These are phyloP conservation scores for Aphrophora alni DNA, from an alignment of 2,888 invertebrate species.

Conservation along the genomic window DNA sequence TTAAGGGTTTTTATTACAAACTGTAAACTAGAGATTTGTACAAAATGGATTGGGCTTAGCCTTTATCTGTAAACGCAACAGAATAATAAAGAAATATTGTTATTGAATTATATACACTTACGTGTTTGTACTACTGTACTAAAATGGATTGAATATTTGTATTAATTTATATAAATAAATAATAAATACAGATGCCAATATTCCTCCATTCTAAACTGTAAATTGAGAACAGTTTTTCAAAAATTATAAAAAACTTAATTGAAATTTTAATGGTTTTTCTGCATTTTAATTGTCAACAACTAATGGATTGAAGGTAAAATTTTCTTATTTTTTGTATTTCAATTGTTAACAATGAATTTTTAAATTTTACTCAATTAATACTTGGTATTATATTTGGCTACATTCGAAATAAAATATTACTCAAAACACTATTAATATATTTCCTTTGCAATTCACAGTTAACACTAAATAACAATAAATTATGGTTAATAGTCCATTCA, in stretches of 20 bases:
- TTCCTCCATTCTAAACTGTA: too few species aligned
- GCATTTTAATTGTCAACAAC: background rate
- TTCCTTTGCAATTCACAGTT: background rate
- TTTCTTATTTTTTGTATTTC: background rate
- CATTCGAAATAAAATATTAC: background rate
- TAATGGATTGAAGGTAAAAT: background rate
- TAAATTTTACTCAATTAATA: background rate
- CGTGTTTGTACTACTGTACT: background rate
- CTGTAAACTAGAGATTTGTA: conserved; percentile 6
- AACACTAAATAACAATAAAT: conserved; percentile 9
- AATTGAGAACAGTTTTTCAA: too few species aligned
- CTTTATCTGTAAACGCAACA: conserved; percentile 4
- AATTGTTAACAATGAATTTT: background rate
- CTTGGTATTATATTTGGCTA: background rate
- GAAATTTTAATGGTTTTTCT: background rate
- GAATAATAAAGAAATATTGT: background rate
- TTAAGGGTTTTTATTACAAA: conserved; percentile 3
- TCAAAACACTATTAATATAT: background rate
- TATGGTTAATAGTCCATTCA: conserved; percentile 2
- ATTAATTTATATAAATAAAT: background rate
- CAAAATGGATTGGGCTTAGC: background rate
- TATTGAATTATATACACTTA: background rate
- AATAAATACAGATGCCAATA: background rate
- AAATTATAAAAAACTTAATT: background rate
- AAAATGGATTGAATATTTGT: background rate